Evolutionary conservation across 2,888 invertebrate species (phyloP).

Genomic region (Pinctada fucata): DNA sequence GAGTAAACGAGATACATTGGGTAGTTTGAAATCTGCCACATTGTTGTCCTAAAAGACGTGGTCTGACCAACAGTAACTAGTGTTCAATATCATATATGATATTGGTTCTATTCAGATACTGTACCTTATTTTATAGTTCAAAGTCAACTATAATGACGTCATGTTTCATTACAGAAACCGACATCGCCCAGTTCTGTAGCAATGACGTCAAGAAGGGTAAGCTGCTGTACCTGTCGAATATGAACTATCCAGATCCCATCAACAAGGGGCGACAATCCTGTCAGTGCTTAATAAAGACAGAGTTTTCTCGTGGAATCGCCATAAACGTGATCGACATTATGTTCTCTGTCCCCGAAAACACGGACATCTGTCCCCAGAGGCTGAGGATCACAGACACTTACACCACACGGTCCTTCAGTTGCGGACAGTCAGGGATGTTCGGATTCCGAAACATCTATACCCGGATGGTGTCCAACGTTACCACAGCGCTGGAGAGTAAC

Average conservation of each 20-base stretch:
- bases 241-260: constrained; percentile 63
- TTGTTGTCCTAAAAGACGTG: too few relatives aligned
- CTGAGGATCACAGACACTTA: constrained; percentile 58
- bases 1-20: too few relatives aligned
- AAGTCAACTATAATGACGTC: too few relatives aligned
- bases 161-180: constrained; percentile 52
- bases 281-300: constrained; percentile 62
- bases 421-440: constrained; percentile 64
- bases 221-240: constrained; percentile 62
- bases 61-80: too few relatives aligned
- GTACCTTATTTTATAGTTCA: too few relatives aligned
- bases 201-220: constrained; percentile 60
- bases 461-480: constrained; percentile 61
- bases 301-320: constrained; percentile 56
- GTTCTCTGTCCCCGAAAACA: constrained; percentile 49
- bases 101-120: too few relatives aligned
- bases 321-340: constrained; percentile 63
- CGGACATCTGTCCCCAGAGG: constrained; percentile 54
- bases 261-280: constrained; percentile 53
- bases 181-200: constrained; percentile 62
- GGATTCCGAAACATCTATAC: constrained; percentile 65
- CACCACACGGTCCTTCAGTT: constrained; percentile 57
- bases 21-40: too few relatives aligned
- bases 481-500: constrained; percentile 58
- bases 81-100: too few relatives aligned